Percentiles rank a stretch among this genome's conserved stretches.
phyloP scores from a whole-genome alignment of 2,888 invertebrate species.

The Chloromyia formosa region DNA sequence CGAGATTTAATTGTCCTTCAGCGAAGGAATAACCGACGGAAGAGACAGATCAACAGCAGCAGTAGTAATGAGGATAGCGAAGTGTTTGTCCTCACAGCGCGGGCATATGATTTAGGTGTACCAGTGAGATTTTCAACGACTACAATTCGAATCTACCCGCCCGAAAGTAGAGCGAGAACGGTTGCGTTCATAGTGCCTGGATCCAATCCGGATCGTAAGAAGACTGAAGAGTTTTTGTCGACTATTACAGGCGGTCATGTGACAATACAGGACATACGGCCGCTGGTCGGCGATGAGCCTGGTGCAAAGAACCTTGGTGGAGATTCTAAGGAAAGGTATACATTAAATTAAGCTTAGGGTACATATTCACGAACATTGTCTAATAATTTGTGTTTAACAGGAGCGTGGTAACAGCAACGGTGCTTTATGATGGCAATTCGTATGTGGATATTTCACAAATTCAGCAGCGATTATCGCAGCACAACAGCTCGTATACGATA shows the following conservation, averaged over 20 bases:
- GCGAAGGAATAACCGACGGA: constrained; percentile 50
- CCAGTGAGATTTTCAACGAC: constrained; percentile 79
- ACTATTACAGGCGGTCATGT: constrained; percentile 83
- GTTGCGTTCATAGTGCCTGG: constrained; percentile 86
- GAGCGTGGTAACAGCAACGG: constrained; percentile 77
- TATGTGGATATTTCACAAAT: constrained; percentile 78
- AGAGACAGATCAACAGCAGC: constrained; percentile 56
- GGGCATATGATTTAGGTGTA: constrained; percentile 86
- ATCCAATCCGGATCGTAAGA: constrained; percentile 75
- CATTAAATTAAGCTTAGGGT: neutral
- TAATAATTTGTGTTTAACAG: constrained; percentile 62
- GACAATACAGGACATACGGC: constrained; percentile 77
- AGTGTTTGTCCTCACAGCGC: constrained; percentile 72
- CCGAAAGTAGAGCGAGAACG: constrained; percentile 77
- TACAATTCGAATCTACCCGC: constrained; percentile 79
- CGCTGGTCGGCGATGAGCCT: constrained; percentile 69
- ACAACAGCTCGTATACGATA: constrained; percentile 61
- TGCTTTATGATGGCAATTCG: constrained; percentile 72
- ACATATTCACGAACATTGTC: neutral
- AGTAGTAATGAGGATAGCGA: constrained; percentile 64
- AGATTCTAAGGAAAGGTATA: constrained; percentile 69
- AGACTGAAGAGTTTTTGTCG: constrained; percentile 78
- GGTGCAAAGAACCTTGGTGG: constrained; percentile 68
- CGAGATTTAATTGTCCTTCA: constrained; percentile 63
- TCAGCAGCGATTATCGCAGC: constrained; percentile 69